Evolutionary conservation across 2,113 vertebrate species (phyloP).

Genomic region (Microcebus lehilahytsara): DNA sequence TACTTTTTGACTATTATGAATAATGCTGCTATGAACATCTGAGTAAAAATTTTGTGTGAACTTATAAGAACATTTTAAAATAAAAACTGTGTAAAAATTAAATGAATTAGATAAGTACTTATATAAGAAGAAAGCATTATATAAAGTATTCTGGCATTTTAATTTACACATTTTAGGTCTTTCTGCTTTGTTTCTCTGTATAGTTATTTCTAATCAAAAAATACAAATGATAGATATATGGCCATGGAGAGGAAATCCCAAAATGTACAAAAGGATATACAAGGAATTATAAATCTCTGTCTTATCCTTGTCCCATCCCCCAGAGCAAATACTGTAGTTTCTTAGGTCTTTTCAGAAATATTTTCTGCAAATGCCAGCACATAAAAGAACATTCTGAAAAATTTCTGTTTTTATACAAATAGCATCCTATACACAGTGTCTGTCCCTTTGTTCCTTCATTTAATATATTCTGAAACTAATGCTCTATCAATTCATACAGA

Average conservation of each 20-base stretch:
- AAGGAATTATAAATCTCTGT: background rate
- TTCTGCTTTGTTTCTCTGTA: background rate
- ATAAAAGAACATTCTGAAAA: background rate
- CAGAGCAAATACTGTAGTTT: background rate
- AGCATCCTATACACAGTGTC: background rate
- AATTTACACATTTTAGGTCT: background rate
- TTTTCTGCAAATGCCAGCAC: background rate
- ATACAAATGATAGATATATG: background rate
- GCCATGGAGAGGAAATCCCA: background rate
- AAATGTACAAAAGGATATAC: background rate
- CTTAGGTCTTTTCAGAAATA: background rate
- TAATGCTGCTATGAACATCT: background rate
- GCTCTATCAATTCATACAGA: background rate
- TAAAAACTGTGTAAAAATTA: background rate
- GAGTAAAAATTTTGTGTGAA: background rate
- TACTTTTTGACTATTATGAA: background rate
- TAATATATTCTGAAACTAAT: conserved; percentile 10
- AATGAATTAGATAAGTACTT: background rate
- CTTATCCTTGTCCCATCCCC: background rate
- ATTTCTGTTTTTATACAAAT: background rate
- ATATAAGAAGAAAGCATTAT: background rate
- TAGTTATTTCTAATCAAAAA: background rate
- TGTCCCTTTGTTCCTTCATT: background rate
- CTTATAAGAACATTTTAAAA: background rate
- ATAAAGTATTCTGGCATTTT: conserved; percentile 8